Evolutionary conservation across 2,113 vertebrate species (phyloP), one percentile per base, ranked within the genome.

Genomic region (Mixornis gularis): DNA sequence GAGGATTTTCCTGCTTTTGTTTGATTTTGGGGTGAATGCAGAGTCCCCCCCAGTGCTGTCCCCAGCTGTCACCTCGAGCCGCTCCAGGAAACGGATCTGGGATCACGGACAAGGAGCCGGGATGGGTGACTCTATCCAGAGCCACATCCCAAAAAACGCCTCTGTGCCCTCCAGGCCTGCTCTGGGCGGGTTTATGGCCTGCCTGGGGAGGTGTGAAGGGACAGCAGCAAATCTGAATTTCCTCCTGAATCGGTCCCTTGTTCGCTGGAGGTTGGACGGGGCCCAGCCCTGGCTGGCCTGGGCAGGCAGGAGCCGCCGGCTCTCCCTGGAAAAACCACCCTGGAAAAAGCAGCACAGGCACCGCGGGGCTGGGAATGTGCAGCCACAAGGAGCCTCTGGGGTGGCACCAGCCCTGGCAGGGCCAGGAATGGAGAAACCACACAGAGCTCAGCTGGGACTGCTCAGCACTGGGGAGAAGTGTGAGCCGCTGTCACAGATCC

Each of bases 261-360:
- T 93, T 95, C 52, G 0, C 69, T 22, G 26, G 34, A 70, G 85
- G 34, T 32, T 89, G 76, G n/a, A 87, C 44, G 68, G 26, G 36
- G 22, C 71, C 52, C 84, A 89, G 85, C 56, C 40, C 12, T 0
- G 24, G 51, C 65, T 34, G 40, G 34, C 34, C 55, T 9, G 76
- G 60, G 38, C 71, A 17, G 90, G 32, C 79, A 30, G 74, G 52
- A 93, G 86, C 91, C 2, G 0, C 38, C 41, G 22, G 85, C 70
- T 85, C n/a, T 79, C 81, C 78, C 90, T 88, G 83, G 53, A 93
- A 94, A 92, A 87, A 66, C 69, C 89, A 82, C 78, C 43, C 90
- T 88, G 83, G 52, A 93, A 94, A 92, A 84, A 71, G 62, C 89
- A 85, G 70, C 29, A 2, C 26, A 62, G 89, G 70, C 46, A n/a